phyloP scores from a whole-genome alignment of 1,140 invertebrate genomes.

The Melipona quadrifasciata region DNA sequence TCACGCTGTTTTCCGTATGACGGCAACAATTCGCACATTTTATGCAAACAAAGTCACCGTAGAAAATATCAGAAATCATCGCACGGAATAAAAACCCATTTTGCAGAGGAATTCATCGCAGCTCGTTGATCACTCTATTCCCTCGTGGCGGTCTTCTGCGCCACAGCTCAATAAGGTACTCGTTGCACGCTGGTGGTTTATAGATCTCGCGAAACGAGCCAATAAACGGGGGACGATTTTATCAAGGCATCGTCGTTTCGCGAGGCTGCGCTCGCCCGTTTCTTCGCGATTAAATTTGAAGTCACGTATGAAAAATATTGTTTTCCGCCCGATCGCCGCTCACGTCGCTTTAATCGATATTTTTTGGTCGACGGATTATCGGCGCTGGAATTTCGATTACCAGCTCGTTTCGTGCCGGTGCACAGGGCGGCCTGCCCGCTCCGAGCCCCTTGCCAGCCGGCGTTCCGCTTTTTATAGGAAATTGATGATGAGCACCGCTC shows the following conservation, averaged over 20 bases:
- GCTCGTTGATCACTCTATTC: not conserved
- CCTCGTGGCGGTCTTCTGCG: not conserved
- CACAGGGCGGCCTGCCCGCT: not conserved
- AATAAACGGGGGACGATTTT: slow-evolving; percentile 20
- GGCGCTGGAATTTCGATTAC: slow-evolving; percentile 25
- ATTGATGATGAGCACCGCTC: slow-evolving; percentile 24
- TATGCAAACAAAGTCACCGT: no score
- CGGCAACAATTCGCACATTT: no score
- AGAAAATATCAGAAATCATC: no score
- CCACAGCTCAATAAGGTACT: not conserved
- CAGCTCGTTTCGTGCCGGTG: not conserved
- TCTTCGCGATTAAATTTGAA: slow-evolving; percentile 27
- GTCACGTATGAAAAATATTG: slow-evolving; percentile 36
- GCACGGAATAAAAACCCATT: not conserved
- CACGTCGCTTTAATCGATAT: not conserved
- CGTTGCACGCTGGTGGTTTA: not conserved
- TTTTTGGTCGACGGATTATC: slow-evolving; percentile 26
- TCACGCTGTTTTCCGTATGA: no score
- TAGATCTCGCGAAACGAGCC: slow-evolving; percentile 1
- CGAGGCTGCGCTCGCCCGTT: slow-evolving; percentile 3
- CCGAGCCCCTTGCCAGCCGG: not conserved
- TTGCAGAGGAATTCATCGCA: not conserved
- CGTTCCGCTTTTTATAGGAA: slow-evolving; percentile 26
- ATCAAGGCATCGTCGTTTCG: slow-evolving; percentile 10
- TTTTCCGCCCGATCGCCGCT: slow-evolving; percentile 3